Evolutionary conservation across 2,888 invertebrate species (phyloP).

Genomic region (Caenorhabditis wallacei): DNA sequence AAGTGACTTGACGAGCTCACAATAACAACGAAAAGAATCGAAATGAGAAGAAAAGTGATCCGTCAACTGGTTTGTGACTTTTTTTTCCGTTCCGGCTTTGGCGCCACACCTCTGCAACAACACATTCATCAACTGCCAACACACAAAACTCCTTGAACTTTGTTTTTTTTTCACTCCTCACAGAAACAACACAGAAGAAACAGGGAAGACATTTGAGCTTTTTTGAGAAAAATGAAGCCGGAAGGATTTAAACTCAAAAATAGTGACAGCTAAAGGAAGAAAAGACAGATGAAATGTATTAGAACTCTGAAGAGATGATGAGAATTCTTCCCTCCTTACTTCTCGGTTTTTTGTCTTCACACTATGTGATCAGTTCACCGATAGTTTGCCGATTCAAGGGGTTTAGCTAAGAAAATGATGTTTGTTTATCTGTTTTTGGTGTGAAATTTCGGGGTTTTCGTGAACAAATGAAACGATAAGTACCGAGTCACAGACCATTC

Average conservation of each 20-base stretch:
- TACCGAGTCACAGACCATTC: conserved; percentile 48
- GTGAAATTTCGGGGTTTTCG: conserved; percentile 59
- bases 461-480: conserved; percentile 63
- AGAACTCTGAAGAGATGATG: conserved; percentile 41
- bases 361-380: conserved; percentile 58
- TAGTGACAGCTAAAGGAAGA: conserved; percentile 41
- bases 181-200: conserved; percentile 35
- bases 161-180: conserved; percentile 8
- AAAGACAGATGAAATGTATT: conserved; percentile 11
- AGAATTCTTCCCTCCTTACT: conserved; percentile 27
- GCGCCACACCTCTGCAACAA: conserved; percentile 43
- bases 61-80: conserved; percentile 40
- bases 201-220: conserved; percentile 27
- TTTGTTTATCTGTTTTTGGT: conserved; percentile 67
- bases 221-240: neutral
- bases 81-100: conserved; percentile 44
- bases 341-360: conserved; percentile 23
- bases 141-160: conserved; percentile 44
- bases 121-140: conserved; percentile 54
- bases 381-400: conserved; percentile 51
- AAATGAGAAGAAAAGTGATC: conserved; percentile 20
- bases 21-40: conserved; percentile 25
- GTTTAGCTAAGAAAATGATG: conserved; percentile 42
- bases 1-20: neutral
- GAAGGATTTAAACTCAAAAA: conserved; percentile 29